Evolutionary conservation across 2,797 vertebrate species (phyloP).

Genomic region (Hybognathus amarus): DNA sequence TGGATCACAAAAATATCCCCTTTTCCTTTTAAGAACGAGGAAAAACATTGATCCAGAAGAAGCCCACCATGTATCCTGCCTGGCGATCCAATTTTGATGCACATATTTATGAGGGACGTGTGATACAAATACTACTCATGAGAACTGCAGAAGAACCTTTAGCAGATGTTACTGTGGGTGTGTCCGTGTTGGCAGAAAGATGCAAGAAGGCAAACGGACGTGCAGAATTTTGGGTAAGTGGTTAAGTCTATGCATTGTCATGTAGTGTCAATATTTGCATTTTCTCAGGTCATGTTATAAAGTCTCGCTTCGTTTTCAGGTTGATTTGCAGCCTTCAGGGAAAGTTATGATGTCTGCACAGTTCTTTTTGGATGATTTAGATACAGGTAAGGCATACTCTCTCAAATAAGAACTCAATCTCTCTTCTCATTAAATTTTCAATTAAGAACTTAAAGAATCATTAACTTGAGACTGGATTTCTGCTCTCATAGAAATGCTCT

Average conservation of each 20-base stretch:
- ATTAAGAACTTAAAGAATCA: background rate
- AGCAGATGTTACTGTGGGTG: constrained; percentile 93
- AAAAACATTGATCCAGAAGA: constrained; percentile 94
- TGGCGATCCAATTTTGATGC: constrained; percentile 95
- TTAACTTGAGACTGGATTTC: background rate
- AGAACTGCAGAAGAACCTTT: constrained; percentile 89
- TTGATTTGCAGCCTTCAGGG: constrained; percentile 95
- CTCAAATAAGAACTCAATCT: background rate
- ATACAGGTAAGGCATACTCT: constrained; percentile 76
- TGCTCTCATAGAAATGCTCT: background rate
- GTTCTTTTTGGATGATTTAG: constrained; percentile 91
- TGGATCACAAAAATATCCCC: background rate
- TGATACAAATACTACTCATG: constrained; percentile 96
- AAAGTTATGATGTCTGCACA: constrained; percentile 98
- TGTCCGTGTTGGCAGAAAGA: constrained; percentile 92
- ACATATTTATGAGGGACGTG: constrained; percentile 95
- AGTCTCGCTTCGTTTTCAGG: constrained; percentile 73
- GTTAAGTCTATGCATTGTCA: background rate
- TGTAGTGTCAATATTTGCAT: constrained; percentile 18
- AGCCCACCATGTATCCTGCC: constrained; percentile 97
- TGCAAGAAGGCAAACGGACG: constrained; percentile 96
- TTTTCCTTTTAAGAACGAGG: constrained; percentile 83
- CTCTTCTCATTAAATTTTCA: background rate
- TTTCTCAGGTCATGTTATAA: constrained; percentile 10
- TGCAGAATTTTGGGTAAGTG: constrained; percentile 93